phyloP scores from a whole-genome alignment of 2,888 invertebrate genomes.

The Coronaproctus castanopsis region DNA sequence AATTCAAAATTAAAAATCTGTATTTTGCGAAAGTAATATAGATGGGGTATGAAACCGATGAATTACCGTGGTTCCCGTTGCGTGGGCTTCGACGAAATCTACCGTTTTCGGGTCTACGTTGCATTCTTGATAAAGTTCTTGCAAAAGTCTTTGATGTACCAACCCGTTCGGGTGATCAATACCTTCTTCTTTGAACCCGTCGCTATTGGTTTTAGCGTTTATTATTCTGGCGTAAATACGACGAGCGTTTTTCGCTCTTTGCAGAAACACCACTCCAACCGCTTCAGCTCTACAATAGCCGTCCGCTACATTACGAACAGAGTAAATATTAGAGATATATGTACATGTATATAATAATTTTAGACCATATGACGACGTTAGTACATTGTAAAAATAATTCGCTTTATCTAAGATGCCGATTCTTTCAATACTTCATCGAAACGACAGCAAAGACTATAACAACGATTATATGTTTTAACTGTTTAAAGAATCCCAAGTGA shows the following conservation, averaged over 20 bases:
- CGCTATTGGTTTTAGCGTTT: conserved; percentile 32
- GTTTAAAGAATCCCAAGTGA: too few species aligned
- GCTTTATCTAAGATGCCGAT: too few species aligned
- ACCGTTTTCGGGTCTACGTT: conserved; percentile 26
- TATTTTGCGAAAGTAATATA: too few species aligned
- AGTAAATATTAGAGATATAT: too few species aligned
- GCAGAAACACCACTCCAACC: conserved; percentile 26
- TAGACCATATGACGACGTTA: too few species aligned
- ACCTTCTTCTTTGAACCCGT: conserved; percentile 32
- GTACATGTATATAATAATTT: too few species aligned
- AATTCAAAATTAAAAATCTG: too few species aligned
- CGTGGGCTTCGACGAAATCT: conserved; percentile 33
- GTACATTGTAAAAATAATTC: too few species aligned
- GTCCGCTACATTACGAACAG: conserved; percentile 19
- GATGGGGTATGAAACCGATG: too few species aligned
- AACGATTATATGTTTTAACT: too few species aligned
- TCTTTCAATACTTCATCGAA: too few species aligned
- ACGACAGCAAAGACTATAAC: too few species aligned
- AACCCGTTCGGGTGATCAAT: conserved; percentile 19
- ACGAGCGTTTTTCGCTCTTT: conserved; percentile 25
- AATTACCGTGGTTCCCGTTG: conserved; percentile 31
- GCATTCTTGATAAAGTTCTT: conserved; percentile 33
- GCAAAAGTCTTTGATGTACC: conserved; percentile 22
- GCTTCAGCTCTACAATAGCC: conserved; percentile 29
- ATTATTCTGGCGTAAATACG: conserved; percentile 28